Evolutionary conservation across 2,113 vertebrate species (phyloP).

Genomic region (Bostrychus sinensis): DNA sequence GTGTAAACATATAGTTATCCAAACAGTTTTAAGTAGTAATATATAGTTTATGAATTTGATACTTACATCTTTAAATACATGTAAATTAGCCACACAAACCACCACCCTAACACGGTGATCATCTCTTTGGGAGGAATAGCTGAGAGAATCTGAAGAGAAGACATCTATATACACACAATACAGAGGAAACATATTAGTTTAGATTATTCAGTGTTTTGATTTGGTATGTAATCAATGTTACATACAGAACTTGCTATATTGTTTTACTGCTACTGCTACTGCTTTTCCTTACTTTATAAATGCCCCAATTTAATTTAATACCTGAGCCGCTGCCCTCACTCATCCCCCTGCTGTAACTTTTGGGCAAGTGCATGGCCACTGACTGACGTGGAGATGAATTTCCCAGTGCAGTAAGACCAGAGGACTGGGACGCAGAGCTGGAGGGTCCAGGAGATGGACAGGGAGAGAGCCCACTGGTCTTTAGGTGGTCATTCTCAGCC

Average conservation of each 20-base stretch:
- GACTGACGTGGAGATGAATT: conserved; percentile 89
- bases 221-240: background rate
- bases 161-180: conserved; percentile 68
- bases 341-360: conserved; percentile 83
- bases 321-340: conserved; percentile 83
- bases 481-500: conserved; percentile 92
- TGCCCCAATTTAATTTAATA: conserved; percentile 48
- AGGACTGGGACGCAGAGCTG: conserved; percentile 81
- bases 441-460: conserved; percentile 82
- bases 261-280: background rate
- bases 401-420: conserved; percentile 79
- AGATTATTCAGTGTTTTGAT: background rate
- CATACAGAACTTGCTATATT: background rate
- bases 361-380: conserved; percentile 85
- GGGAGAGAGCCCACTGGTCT: conserved; percentile 83
- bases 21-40: background rate
- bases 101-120: conserved; percentile 88
- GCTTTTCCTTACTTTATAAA: background rate
- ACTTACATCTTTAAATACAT: conserved; percentile 93
- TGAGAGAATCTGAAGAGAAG: conserved; percentile 79
- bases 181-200: background rate
- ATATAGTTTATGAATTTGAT: background rate
- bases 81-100: conserved; percentile 87
- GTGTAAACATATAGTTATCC: background rate
- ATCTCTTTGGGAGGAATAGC: conserved; percentile 83